Evolutionary conservation across 2,888 invertebrate species (phyloP).

Genomic region (Aporophyla lueneburgensis): DNA sequence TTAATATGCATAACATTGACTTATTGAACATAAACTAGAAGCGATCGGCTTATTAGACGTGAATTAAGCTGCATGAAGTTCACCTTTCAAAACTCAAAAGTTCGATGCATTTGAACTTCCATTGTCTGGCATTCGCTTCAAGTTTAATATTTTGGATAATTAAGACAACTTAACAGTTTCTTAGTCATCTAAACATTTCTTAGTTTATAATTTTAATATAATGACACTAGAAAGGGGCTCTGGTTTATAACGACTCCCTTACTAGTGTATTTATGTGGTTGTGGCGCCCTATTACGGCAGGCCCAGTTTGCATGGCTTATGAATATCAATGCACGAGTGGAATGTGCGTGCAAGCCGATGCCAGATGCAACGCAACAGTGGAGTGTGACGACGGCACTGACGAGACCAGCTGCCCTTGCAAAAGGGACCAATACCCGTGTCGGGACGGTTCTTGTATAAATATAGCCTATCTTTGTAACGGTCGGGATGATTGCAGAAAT

Average conservation of each 20-base stretch:
- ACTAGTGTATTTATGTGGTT: constrained; percentile 77
- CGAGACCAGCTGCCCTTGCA: constrained; percentile 84
- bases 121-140: constrained; percentile 26
- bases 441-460: constrained; percentile 93
- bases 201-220: constrained; percentile 40
- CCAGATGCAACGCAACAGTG: constrained; percentile 88
- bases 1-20: constrained; percentile 46
- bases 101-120: not conserved
- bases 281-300: constrained; percentile 86
- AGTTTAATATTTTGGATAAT: constrained; percentile 38
- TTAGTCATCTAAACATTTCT: constrained; percentile 37
- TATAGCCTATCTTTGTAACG: constrained; percentile 92
- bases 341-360: constrained; percentile 90
- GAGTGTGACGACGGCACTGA: constrained; percentile 90
- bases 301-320: constrained; percentile 89
- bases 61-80: not conserved
- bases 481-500: constrained; percentile 90
- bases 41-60: constrained; percentile 1
- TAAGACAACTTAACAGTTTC: constrained; percentile 18
- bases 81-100: not conserved
- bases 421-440: constrained; percentile 90
- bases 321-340: constrained; percentile 92
- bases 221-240: constrained; percentile 59
- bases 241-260: constrained; percentile 55
- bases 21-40: constrained; percentile 45